Evolutionary conservation across 2,797 vertebrate genomes (phyloP), one percentile per base, ranked within the genome.

Genomic region (Tragelaphus eurycerus): DNA sequence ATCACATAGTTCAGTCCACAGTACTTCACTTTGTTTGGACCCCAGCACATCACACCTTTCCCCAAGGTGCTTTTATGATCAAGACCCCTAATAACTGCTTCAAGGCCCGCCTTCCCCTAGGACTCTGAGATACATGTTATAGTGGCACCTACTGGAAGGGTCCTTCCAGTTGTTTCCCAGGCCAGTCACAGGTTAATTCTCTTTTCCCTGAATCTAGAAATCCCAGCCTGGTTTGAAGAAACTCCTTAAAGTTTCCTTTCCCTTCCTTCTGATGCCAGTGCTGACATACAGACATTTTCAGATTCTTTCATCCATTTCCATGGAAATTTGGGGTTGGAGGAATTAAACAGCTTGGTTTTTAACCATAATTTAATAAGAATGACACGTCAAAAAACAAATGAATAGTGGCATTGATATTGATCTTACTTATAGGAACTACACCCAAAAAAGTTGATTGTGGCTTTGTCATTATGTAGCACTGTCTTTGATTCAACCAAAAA

Each of bases 361-460:
- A 97, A 90, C 29, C 48, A 78, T 55, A 90, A 88, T 93, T 96
- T 83, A 90, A 94, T 14, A 86, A 93, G 34, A 50, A 43, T 86
- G 9, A 34, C 46, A 64, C 6, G 1, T 89, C 48, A 86, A 71
- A 89, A 95, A 57, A 74, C 25, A 87, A 46, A 84, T 54, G 85
- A 93, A 95, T 87, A 90, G 59, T 43, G 50, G 29, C 87, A 89
- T 23, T 87, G 59, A n/a, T 89, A 97, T 31, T 91, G 62, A 94
- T 95, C 57, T 89, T 94, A 7, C 91, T 96, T 94, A 88, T 85
- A 94, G 67, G 64, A 97, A 84, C 92, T 12, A 83, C 11, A 81
- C 27, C n/a, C 79, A 87, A 96, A 78, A 95, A 89, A 79, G 38
- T 78, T 90, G 19, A 85, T 7, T 95, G n/a, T 59, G 31, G 34